phyloP scores from a whole-genome alignment of 2,888 invertebrate species.

The Tiliacea aurago region DNA sequence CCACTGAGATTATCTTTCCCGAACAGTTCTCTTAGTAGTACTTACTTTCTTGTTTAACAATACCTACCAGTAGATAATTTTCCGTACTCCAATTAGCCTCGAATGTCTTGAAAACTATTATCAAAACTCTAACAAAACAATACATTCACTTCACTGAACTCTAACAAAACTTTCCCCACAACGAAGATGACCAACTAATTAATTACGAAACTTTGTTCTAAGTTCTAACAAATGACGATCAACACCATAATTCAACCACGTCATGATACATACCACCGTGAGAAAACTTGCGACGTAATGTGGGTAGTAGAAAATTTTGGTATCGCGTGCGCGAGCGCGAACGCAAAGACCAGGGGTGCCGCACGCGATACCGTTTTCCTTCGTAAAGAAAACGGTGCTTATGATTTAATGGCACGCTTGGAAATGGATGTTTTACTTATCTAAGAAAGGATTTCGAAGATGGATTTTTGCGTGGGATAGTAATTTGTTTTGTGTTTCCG shows the following conservation, averaged over 20 bases:
- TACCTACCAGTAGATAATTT: not conserved
- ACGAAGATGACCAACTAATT: constrained; percentile 46
- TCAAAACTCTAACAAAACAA: constrained; percentile 24
- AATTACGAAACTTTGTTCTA: constrained; percentile 46
- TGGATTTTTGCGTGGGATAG: constrained; percentile 49
- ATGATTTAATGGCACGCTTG: constrained; percentile 81
- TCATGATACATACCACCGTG: constrained; percentile 68
- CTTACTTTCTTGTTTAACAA: not conserved
- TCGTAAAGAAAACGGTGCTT: constrained; percentile 76
- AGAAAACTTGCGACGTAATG: constrained; percentile 81
- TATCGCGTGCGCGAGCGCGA: constrained; percentile 80
- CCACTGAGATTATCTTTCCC: not conserved
- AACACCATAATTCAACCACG: constrained; percentile 64
- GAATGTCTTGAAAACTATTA: constrained; percentile 16
- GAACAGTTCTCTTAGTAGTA: not conserved
- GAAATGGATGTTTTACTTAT: constrained; percentile 62
- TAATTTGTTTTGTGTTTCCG: constrained; percentile 49
- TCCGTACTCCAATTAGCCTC: not conserved
- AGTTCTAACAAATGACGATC: constrained; percentile 41
- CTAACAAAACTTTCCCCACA: constrained; percentile 15
- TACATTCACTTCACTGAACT: constrained; percentile 7
- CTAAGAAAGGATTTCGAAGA: constrained; percentile 50
- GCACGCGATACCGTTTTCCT: constrained; percentile 84
- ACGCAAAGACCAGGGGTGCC: constrained; percentile 71
- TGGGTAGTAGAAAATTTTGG: constrained; percentile 84